Conservation (phyloP, 2,113 vertebrate genomes). For the Limanda limanda region DNA sequence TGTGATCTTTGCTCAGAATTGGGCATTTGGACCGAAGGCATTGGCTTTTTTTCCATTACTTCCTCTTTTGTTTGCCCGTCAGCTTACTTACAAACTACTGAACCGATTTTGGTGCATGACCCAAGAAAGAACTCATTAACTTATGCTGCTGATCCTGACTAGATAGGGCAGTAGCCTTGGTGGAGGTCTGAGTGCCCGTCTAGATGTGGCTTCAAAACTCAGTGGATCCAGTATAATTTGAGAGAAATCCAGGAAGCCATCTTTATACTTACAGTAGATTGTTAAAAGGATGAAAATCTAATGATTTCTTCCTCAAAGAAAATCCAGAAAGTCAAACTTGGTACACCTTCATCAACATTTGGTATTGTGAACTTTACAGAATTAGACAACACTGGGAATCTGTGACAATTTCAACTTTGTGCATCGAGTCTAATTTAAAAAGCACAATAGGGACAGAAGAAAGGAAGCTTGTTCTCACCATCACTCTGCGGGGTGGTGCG, state of each 20-base stretch:
- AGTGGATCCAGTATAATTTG: not conserved
- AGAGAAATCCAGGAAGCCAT: not conserved
- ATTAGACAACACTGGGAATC: not conserved
- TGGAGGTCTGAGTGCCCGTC: too few relatives aligned
- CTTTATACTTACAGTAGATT: not conserved
- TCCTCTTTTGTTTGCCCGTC: not conserved
- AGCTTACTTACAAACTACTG: not conserved
- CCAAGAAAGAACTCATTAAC: not conserved
- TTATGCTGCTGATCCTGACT: too few relatives aligned
- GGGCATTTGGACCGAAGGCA: not conserved
- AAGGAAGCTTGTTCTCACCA: constrained; percentile 57
- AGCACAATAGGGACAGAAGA: not conserved
- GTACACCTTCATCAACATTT: not conserved
- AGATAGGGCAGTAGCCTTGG: too few relatives aligned
- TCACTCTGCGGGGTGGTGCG: constrained; percentile 39
- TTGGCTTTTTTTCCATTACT: not conserved
- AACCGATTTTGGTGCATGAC: not conserved
- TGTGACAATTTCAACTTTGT: not conserved
- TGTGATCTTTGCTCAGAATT: not conserved
- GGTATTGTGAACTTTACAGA: not conserved
- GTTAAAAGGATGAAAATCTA: too few relatives aligned
- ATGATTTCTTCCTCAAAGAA: too few relatives aligned
- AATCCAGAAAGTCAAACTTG: not conserved
- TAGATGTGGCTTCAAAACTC: not conserved
- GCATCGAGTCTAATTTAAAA: not conserved